phyloP scores from a whole-genome alignment of 2,888 invertebrate genomes.

The Sarcophaga caerulescens region DNA sequence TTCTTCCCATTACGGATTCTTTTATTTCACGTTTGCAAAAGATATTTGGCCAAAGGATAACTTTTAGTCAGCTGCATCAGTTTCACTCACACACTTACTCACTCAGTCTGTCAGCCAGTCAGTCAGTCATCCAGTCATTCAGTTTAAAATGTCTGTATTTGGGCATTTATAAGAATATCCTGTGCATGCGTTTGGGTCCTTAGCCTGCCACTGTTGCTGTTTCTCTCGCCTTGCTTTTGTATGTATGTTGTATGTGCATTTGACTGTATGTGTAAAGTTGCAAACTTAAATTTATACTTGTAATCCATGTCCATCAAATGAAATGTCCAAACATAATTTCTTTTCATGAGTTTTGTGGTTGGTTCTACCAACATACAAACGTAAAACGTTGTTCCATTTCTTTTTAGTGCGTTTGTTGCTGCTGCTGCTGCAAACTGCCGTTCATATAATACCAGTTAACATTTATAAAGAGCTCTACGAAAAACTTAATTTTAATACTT shows the following conservation, averaged over 20 bases:
- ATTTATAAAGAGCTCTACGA: constrained; percentile 16
- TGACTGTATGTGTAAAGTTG: constrained; percentile 67
- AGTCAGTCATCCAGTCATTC: constrained; percentile 7
- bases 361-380: constrained; percentile 19
- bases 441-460: constrained; percentile 46
- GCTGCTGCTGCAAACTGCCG: constrained; percentile 34
- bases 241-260: background rate
- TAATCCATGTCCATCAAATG: constrained; percentile 69
- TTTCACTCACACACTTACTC: constrained; percentile 41
- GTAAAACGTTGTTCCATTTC: constrained; percentile 8
- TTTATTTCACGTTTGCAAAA: constrained; percentile 41
- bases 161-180: background rate
- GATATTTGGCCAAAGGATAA: constrained; percentile 60
- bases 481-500: constrained; percentile 53
- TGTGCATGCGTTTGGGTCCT: constrained; percentile 15
- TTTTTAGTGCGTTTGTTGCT: constrained; percentile 11
- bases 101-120: too few species aligned
- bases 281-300: constrained; percentile 66
- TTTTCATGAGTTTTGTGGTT: constrained; percentile 68
- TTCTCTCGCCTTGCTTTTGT: background rate
- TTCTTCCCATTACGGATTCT: constrained; percentile 36
- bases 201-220: background rate
- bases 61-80: constrained; percentile 56
- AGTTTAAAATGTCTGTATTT: constrained; percentile 35
- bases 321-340: constrained; percentile 69